Percentiles rank a stretch among this genome's conserved stretches.
These are phyloP conservation scores for Rhyacophila brunnea DNA, from an alignment of 1,140 invertebrate species.

Conservation along the genomic window DNA sequence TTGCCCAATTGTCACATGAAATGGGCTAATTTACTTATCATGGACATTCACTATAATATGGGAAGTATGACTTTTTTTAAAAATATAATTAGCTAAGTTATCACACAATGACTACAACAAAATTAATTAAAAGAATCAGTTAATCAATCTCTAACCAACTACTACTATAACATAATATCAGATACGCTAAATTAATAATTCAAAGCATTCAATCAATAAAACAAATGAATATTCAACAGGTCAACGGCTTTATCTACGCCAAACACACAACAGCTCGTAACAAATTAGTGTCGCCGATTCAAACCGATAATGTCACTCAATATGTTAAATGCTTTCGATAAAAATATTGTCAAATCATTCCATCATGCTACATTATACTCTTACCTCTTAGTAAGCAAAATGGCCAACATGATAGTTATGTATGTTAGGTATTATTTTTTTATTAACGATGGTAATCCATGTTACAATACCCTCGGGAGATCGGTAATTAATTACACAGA, in stretches of 20 bases:
- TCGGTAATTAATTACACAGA: neutral
- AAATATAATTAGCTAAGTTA: too few relatives aligned
- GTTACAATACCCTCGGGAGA: constrained; percentile 24
- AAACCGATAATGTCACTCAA: too few relatives aligned
- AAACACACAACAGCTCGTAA: too few relatives aligned
- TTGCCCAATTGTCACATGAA: too few relatives aligned
- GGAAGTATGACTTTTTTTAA: too few relatives aligned
- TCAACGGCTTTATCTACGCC: too few relatives aligned
- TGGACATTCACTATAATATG: too few relatives aligned
- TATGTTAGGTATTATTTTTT: neutral
- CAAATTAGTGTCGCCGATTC: too few relatives aligned
- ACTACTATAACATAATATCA: too few relatives aligned
- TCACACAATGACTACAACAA: neutral
- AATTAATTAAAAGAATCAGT: constrained; percentile 1
- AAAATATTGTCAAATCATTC: neutral
- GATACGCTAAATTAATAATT: neutral
- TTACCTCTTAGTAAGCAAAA: neutral
- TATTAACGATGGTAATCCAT: constrained; percentile 8
- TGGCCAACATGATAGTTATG: neutral
- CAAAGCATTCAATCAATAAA: neutral
- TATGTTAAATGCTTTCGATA: too few relatives aligned
- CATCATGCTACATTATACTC: neutral
- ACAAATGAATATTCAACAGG: too few relatives aligned
- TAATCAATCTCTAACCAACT: neutral
- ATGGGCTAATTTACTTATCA: too few relatives aligned